Percentiles rank a stretch among this genome's conserved stretches.
Conservation (phyloP, 2,888 invertebrate species). For the Lepidocyrtoides sp. region DNA sequence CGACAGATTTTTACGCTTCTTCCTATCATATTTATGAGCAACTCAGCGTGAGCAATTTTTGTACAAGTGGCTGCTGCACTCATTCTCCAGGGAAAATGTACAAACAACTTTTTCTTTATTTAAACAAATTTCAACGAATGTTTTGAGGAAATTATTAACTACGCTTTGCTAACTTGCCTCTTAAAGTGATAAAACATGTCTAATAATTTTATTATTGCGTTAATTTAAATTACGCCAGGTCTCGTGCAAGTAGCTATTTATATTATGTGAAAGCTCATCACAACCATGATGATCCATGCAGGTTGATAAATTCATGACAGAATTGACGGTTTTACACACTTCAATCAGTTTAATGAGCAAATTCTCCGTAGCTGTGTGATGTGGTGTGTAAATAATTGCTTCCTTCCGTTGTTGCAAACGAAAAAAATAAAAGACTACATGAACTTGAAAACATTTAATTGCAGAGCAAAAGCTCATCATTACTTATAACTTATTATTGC, state of each 20-base stretch:
- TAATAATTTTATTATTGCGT: conserved; percentile 42
- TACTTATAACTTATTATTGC: neutral
- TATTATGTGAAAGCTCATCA: neutral
- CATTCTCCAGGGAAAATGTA: conserved; percentile 49
- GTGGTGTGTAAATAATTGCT: conserved; percentile 60
- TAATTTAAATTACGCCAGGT: no score
- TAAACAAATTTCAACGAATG: neutral
- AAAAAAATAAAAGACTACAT: neutral
- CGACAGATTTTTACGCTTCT: conserved; percentile 72
- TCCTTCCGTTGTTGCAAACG: conserved; percentile 72
- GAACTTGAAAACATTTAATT: conserved; percentile 21
- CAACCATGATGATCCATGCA: conserved; percentile 18
- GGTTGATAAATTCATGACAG: conserved; percentile 28
- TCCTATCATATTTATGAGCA: conserved; percentile 60
- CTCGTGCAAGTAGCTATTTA: neutral
- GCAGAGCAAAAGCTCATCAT: neutral
- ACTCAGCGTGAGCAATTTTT: conserved; percentile 59
- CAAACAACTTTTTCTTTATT: neutral
- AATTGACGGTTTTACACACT: conserved; percentile 46
- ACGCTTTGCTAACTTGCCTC: conserved; percentile 15
- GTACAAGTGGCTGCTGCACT: neutral
- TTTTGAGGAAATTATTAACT: conserved; percentile 14
- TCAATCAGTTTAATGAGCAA: conserved; percentile 69
- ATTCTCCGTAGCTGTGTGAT: neutral
- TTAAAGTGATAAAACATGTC: conserved; percentile 33